Evolutionary conservation across 1,140 invertebrate species (phyloP).

Genomic region (Pararge aegeria): DNA sequence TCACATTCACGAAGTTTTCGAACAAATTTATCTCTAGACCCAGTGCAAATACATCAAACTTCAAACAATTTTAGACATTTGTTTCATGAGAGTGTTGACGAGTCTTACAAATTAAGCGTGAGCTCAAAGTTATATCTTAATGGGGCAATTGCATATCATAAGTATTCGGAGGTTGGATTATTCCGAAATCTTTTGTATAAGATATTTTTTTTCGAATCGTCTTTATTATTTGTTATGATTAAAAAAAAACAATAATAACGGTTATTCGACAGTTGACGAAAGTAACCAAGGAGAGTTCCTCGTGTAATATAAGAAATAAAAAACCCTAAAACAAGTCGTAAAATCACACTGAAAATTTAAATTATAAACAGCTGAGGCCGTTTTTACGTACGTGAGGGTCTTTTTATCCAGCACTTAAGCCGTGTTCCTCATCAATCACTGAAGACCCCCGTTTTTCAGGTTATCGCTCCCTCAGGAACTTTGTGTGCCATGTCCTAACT

Average conservation of each 20-base stretch:
- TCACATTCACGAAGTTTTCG: conserved; percentile 76
- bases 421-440: conserved; percentile 66
- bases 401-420: conserved; percentile 56
- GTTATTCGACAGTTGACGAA: no score
- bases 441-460: conserved; percentile 53
- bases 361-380: background rate
- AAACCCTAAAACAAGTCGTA: background rate
- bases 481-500: conserved; percentile 40
- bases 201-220: no score
- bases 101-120: conserved; percentile 29
- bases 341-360: background rate
- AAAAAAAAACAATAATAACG: no score
- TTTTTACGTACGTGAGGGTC: conserved; percentile 43
- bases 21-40: conserved; percentile 77
- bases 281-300: no score
- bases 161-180: background rate
- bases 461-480: conserved; percentile 49
- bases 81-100: conserved; percentile 67
- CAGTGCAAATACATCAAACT: conserved; percentile 77
- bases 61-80: conserved; percentile 75
- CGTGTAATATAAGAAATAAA: background rate
- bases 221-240: no score
- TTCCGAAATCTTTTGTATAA: background rate
- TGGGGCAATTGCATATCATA: background rate
- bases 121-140: background rate